Percentiles rank a stretch among this genome's conserved stretches.
These are phyloP conservation scores for Aphodius granarius DNA, from an alignment of 2,888 invertebrate genomes.

Conservation along the genomic window DNA sequence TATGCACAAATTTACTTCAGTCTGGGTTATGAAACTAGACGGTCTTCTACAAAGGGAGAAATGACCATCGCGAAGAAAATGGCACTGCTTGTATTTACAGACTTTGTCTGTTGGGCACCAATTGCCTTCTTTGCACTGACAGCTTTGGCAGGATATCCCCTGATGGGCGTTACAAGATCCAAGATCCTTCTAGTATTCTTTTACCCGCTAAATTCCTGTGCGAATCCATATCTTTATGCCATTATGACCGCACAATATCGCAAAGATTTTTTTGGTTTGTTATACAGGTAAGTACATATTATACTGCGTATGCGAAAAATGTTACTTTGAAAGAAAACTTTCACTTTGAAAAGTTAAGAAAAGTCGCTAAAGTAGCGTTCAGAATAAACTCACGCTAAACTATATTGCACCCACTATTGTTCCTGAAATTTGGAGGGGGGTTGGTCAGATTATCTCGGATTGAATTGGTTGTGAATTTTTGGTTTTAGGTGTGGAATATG, in stretches of 20 bases:
- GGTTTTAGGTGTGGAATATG: slow-evolving; percentile 56
- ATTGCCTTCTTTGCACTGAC: slow-evolving; percentile 88
- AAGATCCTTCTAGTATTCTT: slow-evolving; percentile 87
- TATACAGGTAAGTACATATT: slow-evolving; percentile 61
- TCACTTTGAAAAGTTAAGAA: too few species aligned
- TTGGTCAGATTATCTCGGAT: too few species aligned
- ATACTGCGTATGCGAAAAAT: too few species aligned
- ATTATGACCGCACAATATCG: slow-evolving; percentile 87
- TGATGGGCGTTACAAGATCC: slow-evolving; percentile 80
- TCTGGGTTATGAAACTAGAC: slow-evolving; percentile 70
- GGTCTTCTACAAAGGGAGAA: slow-evolving; percentile 60
- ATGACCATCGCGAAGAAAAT: slow-evolving; percentile 84
- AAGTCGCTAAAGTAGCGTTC: too few species aligned
- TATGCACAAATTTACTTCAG: slow-evolving; percentile 86
- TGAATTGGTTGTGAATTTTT: not conserved
- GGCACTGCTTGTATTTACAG: slow-evolving; percentile 84
- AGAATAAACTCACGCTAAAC: too few species aligned
- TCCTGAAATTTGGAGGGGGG: too few species aligned
- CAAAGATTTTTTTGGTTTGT: slow-evolving; percentile 68
- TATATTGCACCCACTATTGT: too few species aligned
- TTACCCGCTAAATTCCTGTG: slow-evolving; percentile 89
- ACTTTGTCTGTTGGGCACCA: slow-evolving; percentile 84
- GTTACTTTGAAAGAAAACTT: too few species aligned
- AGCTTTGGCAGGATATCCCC: slow-evolving; percentile 79
- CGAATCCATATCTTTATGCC: slow-evolving; percentile 91